Evolutionary conservation across 1,140 invertebrate genomes (phyloP).

Genomic region (Macrobrachium nipponense): DNA sequence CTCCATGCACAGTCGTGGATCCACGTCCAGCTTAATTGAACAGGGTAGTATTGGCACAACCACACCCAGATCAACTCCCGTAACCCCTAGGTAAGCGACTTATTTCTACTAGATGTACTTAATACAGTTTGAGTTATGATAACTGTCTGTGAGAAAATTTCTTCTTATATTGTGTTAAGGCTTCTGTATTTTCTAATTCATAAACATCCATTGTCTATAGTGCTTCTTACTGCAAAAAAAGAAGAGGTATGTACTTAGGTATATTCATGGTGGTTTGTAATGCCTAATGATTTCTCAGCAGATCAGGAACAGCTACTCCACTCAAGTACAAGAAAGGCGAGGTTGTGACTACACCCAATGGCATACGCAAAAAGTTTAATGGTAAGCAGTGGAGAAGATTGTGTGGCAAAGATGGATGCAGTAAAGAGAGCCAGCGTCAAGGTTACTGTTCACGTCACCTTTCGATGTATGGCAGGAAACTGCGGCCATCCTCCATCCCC

Average conservation of each 20-base stretch:
- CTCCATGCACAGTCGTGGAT: slow-evolving; percentile 89
- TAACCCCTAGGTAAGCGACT: slow-evolving; percentile 77
- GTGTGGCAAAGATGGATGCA: slow-evolving; percentile 94
- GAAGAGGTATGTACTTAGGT: background rate
- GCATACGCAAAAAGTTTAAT: slow-evolving; percentile 98
- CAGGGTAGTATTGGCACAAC: slow-evolving; percentile 75
- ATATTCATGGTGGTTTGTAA: slow-evolving; percentile 28
- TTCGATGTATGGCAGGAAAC: slow-evolving; percentile 82
- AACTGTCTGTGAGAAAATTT: background rate
- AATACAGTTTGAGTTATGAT: background rate
- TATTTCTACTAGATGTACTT: background rate
- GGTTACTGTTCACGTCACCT: slow-evolving; percentile 97
- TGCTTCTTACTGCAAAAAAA: background rate
- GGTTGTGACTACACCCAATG: slow-evolving; percentile 94
- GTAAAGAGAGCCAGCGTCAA: slow-evolving; percentile 96
- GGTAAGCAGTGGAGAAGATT: slow-evolving; percentile 98
- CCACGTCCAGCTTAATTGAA: slow-evolving; percentile 85
- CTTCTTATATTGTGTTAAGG: background rate
- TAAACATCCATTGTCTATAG: too few species aligned
- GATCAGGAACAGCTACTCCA: slow-evolving; percentile 91
- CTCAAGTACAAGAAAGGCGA: slow-evolving; percentile 99
- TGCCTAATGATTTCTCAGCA: slow-evolving; percentile 24
- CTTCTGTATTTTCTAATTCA: background rate
- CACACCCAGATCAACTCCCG: slow-evolving; percentile 84
- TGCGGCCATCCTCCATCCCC: slow-evolving; percentile 70